Evolutionary conservation across 2,113 vertebrate species (phyloP), one percentile per base, ranked within the genome.

Genomic region (Cyanistes caeruleus): DNA sequence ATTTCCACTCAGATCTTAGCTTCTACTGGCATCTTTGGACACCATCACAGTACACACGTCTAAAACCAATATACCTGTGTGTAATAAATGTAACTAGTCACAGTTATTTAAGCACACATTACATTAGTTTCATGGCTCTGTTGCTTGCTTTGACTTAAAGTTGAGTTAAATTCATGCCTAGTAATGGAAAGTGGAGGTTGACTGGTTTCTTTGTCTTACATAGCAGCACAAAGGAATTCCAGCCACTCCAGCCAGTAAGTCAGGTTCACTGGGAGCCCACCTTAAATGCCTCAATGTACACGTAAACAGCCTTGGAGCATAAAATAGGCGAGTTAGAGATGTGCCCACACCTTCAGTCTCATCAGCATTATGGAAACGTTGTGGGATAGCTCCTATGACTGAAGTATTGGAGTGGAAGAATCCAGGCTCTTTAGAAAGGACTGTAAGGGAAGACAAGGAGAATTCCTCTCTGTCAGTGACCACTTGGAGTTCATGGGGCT

Each of bases 301-400:
- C 10, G 30, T 12, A 53, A 35, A 7, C 27, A 49, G 18, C 22
- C 25, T 4, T 31, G 12, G n/a, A 56, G 21, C 67, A 53, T 48
- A 23, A 48, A 60, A 44, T 14, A 48, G 13, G 13, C 30, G 8
- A 60, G 5, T 43, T 43, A 60, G n/a, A n/a, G 67, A 60, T 39
- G 7, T 25, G 5, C 12, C 9, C 7, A 22, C 6, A 25, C 22
- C 39, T 79, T 31, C 13, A 25, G 7, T 60, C 25, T 48, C 33
- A 15, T 1, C 60, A 21, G 8, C 25, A 28, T 46, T 30, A 21
- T 41, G 35, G 46, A 41, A 53, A 28, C 0, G 0, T 21, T 31
- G 30, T 53, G 25, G 39, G 39, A 48, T 48, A 11, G 22, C 25
- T 73, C 15, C 52, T 48, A 2, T 20, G 22, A 21, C n/a, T 53